Percentiles rank a stretch among this genome's conserved stretches.
Conservation (phyloP, 2,113 vertebrate species). For the Apteryx mantelli region DNA sequence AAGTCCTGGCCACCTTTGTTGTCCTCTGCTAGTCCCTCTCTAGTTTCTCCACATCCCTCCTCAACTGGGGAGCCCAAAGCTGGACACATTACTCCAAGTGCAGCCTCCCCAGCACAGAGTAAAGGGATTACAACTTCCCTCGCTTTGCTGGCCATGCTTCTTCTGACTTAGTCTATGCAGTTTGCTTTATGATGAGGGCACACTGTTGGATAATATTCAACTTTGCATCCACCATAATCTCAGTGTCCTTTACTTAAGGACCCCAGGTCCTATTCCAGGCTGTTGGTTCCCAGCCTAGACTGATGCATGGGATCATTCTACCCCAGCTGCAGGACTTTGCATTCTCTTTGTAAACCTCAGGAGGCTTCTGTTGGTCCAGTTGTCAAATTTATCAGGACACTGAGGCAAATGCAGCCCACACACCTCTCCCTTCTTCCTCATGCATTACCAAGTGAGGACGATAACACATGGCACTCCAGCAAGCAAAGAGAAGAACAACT, state of each 20-base stretch:
- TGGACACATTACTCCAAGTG: background rate
- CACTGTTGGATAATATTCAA: background rate
- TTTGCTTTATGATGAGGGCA: background rate
- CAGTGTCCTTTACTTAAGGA: background rate
- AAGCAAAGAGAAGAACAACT: background rate
- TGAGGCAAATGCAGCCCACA: background rate
- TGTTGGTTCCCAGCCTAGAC: background rate
- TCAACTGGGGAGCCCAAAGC: background rate
- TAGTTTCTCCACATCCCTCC: background rate
- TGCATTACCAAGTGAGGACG: background rate
- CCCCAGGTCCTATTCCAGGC: background rate
- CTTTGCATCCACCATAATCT: background rate
- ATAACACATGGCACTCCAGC: background rate
- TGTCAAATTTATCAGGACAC: too few relatives aligned
- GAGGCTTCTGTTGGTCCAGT: too few relatives aligned
- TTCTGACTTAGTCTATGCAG: background rate
- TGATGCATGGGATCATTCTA: too few relatives aligned
- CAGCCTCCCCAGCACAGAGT: background rate
- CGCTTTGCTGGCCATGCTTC: background rate
- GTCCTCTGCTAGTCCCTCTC: background rate
- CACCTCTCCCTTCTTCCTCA: background rate
- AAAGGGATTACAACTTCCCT: background rate
- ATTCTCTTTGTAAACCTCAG: too few relatives aligned
- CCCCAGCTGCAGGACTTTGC: too few relatives aligned
- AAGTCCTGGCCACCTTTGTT: background rate